Evolutionary conservation across 2,797 vertebrate species (phyloP).

Genomic region (Rhynchotus rufescens): DNA sequence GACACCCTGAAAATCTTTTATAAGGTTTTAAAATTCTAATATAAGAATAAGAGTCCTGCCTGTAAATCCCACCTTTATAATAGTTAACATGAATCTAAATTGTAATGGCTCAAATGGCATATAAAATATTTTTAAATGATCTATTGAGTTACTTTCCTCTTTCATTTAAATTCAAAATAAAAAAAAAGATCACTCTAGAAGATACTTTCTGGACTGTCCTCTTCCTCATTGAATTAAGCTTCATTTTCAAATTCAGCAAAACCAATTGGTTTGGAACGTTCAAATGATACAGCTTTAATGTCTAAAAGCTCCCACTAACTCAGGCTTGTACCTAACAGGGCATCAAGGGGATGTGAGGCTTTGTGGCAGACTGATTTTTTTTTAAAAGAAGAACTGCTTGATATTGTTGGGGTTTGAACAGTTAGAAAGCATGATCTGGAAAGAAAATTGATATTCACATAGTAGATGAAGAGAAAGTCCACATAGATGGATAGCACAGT

Average conservation of each 20-base stretch:
- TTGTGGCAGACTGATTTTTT: background rate
- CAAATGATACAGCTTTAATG: background rate
- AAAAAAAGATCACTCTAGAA: background rate
- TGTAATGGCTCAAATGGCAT: background rate
- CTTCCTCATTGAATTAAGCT: background rate
- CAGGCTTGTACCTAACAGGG: background rate
- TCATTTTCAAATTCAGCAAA: background rate
- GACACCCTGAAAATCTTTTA: background rate
- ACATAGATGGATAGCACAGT: background rate
- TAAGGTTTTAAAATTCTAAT: background rate
- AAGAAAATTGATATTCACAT: background rate
- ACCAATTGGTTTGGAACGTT: background rate
- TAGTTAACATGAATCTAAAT: background rate
- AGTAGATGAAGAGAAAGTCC: background rate
- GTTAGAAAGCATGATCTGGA: background rate
- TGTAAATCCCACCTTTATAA: background rate
- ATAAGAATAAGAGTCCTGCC: background rate
- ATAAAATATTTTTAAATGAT: background rate
- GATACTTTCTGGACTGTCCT: background rate
- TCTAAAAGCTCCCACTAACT: background rate
- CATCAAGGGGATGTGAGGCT: background rate
- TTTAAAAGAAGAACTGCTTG: background rate
- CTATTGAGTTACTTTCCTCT: background rate
- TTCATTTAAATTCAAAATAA: background rate
- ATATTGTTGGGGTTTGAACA: background rate